Conservation (phyloP, 2,888 invertebrate genomes). For the Himalopsyche japonica region DNA sequence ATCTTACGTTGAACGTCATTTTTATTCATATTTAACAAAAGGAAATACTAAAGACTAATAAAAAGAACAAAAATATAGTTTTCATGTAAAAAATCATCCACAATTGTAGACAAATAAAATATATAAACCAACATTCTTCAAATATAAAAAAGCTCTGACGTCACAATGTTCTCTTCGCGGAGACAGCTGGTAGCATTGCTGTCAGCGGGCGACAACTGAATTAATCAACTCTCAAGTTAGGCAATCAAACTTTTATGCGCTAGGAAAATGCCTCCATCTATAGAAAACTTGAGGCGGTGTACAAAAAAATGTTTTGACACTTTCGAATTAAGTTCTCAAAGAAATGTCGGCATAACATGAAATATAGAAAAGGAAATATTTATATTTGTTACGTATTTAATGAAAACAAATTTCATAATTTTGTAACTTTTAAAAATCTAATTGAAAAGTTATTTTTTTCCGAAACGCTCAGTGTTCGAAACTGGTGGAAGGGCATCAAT, state of each 20-base stretch:
- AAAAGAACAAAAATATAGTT: too few species aligned
- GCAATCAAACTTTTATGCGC: neutral
- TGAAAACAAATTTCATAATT: too few species aligned
- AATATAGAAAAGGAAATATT: neutral
- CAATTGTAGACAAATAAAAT: too few species aligned
- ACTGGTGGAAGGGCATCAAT: too few species aligned
- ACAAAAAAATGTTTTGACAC: neutral
- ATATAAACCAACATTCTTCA: too few species aligned
- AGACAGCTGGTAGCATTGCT: neutral
- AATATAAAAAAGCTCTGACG: neutral
- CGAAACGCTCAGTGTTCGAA: too few species aligned
- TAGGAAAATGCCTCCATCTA: neutral
- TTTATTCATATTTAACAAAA: too few species aligned
- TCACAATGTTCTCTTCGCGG: neutral
- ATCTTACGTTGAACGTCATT: too few species aligned
- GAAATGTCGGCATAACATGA: neutral
- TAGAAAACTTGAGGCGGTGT: neutral
- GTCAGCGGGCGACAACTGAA: neutral
- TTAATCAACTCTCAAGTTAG: neutral
- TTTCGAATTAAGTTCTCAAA: neutral
- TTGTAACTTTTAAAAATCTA: too few species aligned
- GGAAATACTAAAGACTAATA: too few species aligned
- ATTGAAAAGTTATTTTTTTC: too few species aligned
- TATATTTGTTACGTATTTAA: neutral
- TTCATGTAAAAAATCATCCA: too few species aligned